These are phyloP conservation scores for Drosophila hydei DNA, from an alignment of 1,140 invertebrate genomes.

Conservation along the genomic window DNA sequence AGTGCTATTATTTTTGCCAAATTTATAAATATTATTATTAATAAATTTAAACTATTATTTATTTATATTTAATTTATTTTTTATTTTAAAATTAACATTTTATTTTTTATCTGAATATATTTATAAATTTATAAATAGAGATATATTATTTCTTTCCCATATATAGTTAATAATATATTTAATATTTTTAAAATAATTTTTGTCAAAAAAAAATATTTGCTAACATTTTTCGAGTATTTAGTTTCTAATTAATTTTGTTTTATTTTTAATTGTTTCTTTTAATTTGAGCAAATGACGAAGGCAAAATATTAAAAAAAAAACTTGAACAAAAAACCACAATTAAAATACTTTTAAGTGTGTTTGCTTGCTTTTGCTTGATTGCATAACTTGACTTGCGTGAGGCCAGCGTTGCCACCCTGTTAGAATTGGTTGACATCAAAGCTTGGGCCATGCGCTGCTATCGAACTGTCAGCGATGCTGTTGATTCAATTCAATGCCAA, in stretches of 20 bases:
- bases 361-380: too few species aligned
- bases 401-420: background rate
- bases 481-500: constrained; percentile 8
- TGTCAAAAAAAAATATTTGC: too few species aligned
- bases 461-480: background rate
- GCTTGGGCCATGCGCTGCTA: background rate
- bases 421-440: background rate
- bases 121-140: background rate
- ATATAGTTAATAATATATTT: too few species aligned
- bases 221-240: too few species aligned
- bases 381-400: too few species aligned
- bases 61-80: background rate
- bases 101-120: background rate
- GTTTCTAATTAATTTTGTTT: too few species aligned
- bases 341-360: background rate
- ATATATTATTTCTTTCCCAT: too few species aligned
- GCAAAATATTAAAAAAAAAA: background rate
- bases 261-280: too few species aligned
- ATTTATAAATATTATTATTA: too few species aligned
- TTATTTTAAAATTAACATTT: background rate
- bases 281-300: background rate
- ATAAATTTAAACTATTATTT: background rate
- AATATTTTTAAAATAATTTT: too few species aligned
- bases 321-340: background rate
- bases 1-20: too few species aligned